Conservation (phyloP, 2,888 invertebrate species). For the Spodoptera picta region DNA sequence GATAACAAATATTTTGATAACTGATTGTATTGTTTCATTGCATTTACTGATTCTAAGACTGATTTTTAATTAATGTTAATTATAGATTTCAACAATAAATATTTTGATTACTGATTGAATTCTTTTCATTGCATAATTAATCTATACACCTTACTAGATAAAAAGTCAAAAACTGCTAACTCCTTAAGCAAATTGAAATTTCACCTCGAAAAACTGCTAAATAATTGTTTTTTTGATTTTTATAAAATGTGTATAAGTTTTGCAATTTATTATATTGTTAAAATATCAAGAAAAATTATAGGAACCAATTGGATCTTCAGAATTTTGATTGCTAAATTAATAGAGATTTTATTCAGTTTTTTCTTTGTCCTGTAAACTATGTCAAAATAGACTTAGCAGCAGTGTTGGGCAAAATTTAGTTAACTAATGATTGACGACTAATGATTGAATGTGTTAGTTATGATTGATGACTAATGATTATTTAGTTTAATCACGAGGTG, state of each 20-base stretch:
- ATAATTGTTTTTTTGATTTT: background rate
- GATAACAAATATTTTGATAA: too few species aligned
- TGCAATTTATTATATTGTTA: background rate
- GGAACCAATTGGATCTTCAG: background rate
- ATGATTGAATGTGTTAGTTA: too few species aligned
- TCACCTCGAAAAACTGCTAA: background rate
- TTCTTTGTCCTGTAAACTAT: background rate
- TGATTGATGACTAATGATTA: too few species aligned
- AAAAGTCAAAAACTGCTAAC: slow-evolving; percentile 1
- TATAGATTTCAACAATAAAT: too few species aligned
- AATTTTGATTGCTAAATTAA: background rate
- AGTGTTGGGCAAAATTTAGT: too few species aligned
- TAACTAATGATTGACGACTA: too few species aligned
- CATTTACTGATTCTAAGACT: too few species aligned
- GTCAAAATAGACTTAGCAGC: background rate
- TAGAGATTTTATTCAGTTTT: background rate
- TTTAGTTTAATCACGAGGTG: too few species aligned
- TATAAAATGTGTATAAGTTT: background rate
- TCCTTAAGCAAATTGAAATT: background rate
- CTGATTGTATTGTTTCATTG: too few species aligned
- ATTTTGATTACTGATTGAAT: too few species aligned
- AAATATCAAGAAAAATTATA: background rate
- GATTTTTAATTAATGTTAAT: too few species aligned
- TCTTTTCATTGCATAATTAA: background rate
- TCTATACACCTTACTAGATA: too few species aligned